Evolutionary conservation across 2,888 invertebrate genomes (phyloP).

Genomic region (Apodemia zela): DNA sequence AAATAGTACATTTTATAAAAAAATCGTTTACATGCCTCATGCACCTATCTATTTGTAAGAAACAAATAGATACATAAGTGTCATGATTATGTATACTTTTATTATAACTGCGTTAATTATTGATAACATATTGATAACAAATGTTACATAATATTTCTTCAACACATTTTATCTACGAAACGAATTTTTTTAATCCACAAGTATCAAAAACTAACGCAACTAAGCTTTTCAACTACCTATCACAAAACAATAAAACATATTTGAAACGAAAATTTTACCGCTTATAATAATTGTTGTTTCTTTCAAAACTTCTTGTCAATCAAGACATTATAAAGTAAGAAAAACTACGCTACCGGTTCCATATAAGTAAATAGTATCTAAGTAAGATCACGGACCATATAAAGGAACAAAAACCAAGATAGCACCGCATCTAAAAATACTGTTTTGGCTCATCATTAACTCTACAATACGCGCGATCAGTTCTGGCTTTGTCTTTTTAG

Average conservation of each 20-base stretch:
- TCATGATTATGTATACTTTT: too few relatives aligned
- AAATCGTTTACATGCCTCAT: too few relatives aligned
- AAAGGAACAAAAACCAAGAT: conserved; percentile 46
- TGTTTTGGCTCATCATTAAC: conserved; percentile 64
- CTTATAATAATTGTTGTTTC: conserved; percentile 3
- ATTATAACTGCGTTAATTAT: too few relatives aligned
- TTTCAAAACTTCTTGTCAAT: conserved; percentile 4
- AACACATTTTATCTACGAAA: neutral
- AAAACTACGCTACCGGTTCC: conserved; percentile 55
- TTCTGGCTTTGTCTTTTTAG: conserved; percentile 76
- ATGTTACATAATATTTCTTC: neutral
- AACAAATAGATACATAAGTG: too few relatives aligned
- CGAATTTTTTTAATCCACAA: too few relatives aligned
- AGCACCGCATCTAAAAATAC: conserved; percentile 64
- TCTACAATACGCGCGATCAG: conserved; percentile 63
- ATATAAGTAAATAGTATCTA: conserved; percentile 60
- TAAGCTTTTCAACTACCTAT: neutral
- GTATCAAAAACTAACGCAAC: too few relatives aligned
- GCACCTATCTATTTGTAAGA: too few relatives aligned
- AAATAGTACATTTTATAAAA: too few relatives aligned
- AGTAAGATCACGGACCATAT: conserved; percentile 53
- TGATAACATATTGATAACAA: neutral
- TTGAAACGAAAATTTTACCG: neutral
- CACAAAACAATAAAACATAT: neutral
- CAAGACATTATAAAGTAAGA: conserved; percentile 6